Evolutionary conservation across 2,888 invertebrate species (phyloP).

Genomic region (Subacronicta megacephala): DNA sequence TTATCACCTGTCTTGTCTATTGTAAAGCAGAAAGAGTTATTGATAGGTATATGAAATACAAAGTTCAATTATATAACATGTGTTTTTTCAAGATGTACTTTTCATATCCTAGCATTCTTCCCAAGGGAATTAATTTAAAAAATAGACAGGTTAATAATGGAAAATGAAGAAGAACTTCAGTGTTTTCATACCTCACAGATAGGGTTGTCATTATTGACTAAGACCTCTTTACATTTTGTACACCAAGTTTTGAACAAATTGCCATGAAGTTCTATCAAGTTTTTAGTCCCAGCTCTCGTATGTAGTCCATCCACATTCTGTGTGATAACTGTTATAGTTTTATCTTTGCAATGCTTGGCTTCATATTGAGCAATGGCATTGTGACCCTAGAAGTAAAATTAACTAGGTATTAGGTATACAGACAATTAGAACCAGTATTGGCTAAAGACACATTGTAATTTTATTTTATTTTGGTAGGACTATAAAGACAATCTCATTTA

Average conservation of each 20-base stretch:
- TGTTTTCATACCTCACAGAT: constrained; percentile 91
- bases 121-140: too few relatives aligned
- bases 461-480: too few relatives aligned
- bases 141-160: too few relatives aligned
- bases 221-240: constrained; percentile 89
- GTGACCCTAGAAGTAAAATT: constrained; percentile 87
- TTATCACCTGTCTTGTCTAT: too few relatives aligned
- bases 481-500: too few relatives aligned
- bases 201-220: constrained; percentile 91
- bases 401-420: not conserved
- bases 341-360: constrained; percentile 81
- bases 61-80: too few relatives aligned
- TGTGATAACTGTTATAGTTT: constrained; percentile 92
- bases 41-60: too few relatives aligned
- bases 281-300: constrained; percentile 93
- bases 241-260: constrained; percentile 91
- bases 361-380: constrained; percentile 91
- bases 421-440: not conserved
- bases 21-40: too few relatives aligned
- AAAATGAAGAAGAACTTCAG: not conserved
- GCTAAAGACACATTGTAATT: not conserved
- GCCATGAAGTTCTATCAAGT: constrained; percentile 96
- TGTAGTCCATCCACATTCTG: constrained; percentile 98
- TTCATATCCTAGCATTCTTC: too few relatives aligned
- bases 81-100: too few relatives aligned